Percentiles rank a stretch among this genome's conserved stretches.
phyloP scores from a whole-genome alignment of 2,888 invertebrate genomes.

The Diabrotica balteata region DNA sequence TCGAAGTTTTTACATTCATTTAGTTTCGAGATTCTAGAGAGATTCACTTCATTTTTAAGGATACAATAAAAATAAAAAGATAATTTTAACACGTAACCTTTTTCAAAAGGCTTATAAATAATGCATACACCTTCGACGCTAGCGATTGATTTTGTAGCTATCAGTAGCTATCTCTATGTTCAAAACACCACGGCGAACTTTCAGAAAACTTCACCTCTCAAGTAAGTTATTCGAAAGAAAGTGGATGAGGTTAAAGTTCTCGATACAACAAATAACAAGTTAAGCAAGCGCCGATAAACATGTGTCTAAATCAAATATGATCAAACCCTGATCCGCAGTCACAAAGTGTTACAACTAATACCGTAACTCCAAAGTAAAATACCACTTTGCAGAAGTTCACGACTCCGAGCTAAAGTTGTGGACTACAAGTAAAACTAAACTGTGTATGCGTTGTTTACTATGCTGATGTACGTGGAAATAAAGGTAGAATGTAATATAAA shows the following conservation, averaged over 20 bases:
- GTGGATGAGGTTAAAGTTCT: neutral
- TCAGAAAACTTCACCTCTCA: too few species aligned
- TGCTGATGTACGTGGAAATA: constrained; percentile 9
- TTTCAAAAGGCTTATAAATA: too few species aligned
- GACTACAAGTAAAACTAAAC: constrained; percentile 21
- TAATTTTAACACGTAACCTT: too few species aligned
- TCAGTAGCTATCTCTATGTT: too few species aligned
- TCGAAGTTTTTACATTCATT: too few species aligned
- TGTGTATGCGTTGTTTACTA: constrained; percentile 23
- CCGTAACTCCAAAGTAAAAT: constrained; percentile 29
- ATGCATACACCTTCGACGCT: too few species aligned
- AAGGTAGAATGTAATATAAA: neutral
- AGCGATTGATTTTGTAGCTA: neutral
- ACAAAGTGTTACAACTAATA: constrained; percentile 32
- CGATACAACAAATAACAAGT: constrained; percentile 4
- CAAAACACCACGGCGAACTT: too few species aligned
- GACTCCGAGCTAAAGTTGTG: constrained; percentile 26
- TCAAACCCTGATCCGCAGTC: constrained; percentile 24
- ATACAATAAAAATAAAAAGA: too few species aligned
- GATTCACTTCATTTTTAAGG: too few species aligned
- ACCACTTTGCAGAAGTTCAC: constrained; percentile 22
- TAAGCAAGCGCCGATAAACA: constrained; percentile 17
- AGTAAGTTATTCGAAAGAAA: constrained; percentile 1
- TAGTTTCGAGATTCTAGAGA: too few species aligned
- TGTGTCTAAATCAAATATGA: constrained; percentile 32